These are phyloP conservation scores for Mnemiopsis leidyi DNA, from an alignment of 37 sponge, comb jelly and placozoan genomes.

Conservation along the genomic window DNA sequence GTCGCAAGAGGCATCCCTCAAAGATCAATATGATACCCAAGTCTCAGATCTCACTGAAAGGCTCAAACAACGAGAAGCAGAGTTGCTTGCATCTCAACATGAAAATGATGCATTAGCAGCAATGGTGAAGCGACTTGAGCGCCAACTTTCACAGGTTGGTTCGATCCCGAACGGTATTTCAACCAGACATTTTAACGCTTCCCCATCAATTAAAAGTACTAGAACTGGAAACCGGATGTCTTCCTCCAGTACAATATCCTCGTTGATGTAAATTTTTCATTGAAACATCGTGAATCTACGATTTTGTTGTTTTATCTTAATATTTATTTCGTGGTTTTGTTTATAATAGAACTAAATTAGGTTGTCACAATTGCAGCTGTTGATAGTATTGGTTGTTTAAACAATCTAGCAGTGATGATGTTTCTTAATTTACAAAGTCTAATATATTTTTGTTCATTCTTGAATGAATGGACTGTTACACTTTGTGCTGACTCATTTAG, in stretches of 20 bases:
- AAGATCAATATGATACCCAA: conserved; percentile 55
- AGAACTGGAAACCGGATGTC: not conserved
- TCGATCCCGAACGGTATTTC: not conserved
- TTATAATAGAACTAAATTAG: not conserved
- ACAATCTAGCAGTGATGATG: no score
- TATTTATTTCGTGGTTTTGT: not conserved
- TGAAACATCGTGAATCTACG: not conserved
- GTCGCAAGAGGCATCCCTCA: conserved; percentile 37
- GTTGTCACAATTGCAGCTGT: no score
- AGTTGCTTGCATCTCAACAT: conserved; percentile 21
- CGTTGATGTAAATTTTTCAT: not conserved
- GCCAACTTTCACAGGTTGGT: conserved; percentile 33
- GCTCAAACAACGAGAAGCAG: conserved; percentile 45
- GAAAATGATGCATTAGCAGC: conserved; percentile 59
- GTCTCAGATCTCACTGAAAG: conserved; percentile 47
- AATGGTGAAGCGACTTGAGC: conserved; percentile 46
- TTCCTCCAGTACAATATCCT: not conserved
- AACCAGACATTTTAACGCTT: not conserved
- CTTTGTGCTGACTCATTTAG: no score
- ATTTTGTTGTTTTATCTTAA: not conserved
- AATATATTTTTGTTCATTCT: no score
- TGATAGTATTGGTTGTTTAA: no score
- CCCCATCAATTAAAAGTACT: not conserved
- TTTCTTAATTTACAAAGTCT: no score
- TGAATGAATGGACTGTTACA: no score